Base-by-base conservation (phyloP, 2,888 invertebrate genomes). In the Drosophila rubida region DNA sequence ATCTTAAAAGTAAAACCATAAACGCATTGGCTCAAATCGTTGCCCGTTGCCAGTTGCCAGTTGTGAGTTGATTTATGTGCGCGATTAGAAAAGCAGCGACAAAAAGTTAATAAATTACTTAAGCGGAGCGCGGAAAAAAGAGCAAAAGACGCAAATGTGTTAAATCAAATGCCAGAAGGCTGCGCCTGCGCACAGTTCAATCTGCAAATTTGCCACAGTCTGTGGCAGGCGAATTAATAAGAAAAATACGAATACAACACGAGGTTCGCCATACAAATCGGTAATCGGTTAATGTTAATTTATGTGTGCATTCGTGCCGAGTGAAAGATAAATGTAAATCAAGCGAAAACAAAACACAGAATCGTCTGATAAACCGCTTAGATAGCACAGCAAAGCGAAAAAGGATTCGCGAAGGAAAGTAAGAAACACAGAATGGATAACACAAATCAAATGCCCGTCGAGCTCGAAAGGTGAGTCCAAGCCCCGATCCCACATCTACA, bases 401-500 rank as follows among this genome's bases (percentile, higher is more conserved):
- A 69, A 67, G 77, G 70, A 78, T 73, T 53, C 41, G 48, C 25
- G 32, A 22, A 25, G 6, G 7, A 19, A 37, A 42, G n/a, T 11
- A 22, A 6, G n/a, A 53, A 75, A 61, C 19, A 19, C 19, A 19
- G 19, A 53, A 88, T 88, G 87, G 87, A 88, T 89, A 89, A 70
- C 46, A 76, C 72, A 62, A 82, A 77, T 72, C 83, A 74, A 74
- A 69, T 65, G 70, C 76, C 79, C 44, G 30, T 87, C 64, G 87
- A 88, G 77, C 71, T 88, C 25, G 87, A 88, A 78, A 89, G 87
- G 87, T 88, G 61, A 82, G 87, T 78, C 5, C 5, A 14, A 14
- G 37, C 42, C 5, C 25, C 30, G 41, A 67, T 61, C 22, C 1
- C 13, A 22, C 1, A 16, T 22, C 13, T 49, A 39, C 44, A 70